These are phyloP conservation scores for Mechanitis mazaeus DNA, from an alignment of 2,888 invertebrate genomes.

Conservation along the genomic window DNA sequence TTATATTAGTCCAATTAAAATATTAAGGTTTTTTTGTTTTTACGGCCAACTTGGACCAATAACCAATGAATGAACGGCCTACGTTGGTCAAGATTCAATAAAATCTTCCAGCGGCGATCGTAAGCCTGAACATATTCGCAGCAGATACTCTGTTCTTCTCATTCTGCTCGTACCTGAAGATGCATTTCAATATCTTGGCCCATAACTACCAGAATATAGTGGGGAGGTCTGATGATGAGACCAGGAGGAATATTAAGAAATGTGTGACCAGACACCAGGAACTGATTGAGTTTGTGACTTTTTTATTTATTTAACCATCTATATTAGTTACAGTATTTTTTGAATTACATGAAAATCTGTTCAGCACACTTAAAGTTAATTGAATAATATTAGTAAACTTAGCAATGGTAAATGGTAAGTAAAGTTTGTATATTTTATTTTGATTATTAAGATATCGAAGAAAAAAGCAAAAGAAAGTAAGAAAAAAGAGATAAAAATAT, in stretches of 20 bases:
- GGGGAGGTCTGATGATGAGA: slow-evolving; percentile 25
- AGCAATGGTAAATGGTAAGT: no score
- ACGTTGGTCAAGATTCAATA: background rate
- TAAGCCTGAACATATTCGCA: slow-evolving; percentile 42
- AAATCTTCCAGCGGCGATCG: slow-evolving; percentile 44
- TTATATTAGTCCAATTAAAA: no score
- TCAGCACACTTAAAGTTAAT: no score
- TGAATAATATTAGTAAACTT: slow-evolving; percentile 14
- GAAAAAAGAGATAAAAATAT: no score
- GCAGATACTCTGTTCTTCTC: slow-evolving; percentile 49
- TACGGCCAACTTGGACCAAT: no score
- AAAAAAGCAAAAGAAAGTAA: no score
- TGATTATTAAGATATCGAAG: no score
- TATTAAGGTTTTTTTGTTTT: no score
- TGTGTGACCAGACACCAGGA: slow-evolving; percentile 47
- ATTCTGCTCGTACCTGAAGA: slow-evolving; percentile 49
- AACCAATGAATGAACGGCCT: no score
- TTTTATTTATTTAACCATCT: slow-evolving; percentile 8
- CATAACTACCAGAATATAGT: slow-evolving; percentile 41
- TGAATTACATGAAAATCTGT: no score
- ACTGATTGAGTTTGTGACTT: slow-evolving; percentile 47
- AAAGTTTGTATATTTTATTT: no score
- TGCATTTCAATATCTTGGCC: slow-evolving; percentile 54
- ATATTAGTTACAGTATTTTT: background rate
- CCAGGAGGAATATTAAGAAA: slow-evolving; percentile 33